phyloP scores from a whole-genome alignment of 2,113 vertebrate genomes.

The Chloroceryle aenea region DNA sequence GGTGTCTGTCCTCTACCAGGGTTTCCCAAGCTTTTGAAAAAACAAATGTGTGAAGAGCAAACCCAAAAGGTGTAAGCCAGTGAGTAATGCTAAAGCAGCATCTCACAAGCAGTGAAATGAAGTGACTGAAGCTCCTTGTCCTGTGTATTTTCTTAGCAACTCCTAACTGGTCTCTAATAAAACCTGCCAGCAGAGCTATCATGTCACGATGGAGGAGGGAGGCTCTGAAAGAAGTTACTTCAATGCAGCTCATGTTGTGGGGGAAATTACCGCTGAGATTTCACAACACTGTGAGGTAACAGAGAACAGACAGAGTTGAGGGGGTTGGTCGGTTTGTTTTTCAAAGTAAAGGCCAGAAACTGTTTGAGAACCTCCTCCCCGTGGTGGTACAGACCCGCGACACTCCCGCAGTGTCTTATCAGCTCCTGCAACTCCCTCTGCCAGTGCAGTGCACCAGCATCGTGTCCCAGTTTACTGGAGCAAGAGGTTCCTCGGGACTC shows the following conservation, averaged over 20 bases:
- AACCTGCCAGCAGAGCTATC: not conserved
- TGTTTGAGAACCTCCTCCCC: not conserved
- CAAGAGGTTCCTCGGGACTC: not conserved
- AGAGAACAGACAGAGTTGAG: not conserved
- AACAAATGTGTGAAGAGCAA: not conserved
- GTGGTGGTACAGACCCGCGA: too few relatives aligned
- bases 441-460: not conserved
- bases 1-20: not conserved
- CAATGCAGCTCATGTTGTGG: not conserved
- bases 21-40: not conserved
- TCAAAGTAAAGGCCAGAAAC: not conserved
- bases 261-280: not conserved
- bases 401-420: not conserved
- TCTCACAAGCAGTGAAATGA: not conserved
- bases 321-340: not conserved
- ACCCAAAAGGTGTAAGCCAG: not conserved
- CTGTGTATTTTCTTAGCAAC: not conserved
- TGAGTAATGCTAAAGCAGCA: not conserved
- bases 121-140: not conserved
- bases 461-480: too few relatives aligned
- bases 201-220: not conserved
- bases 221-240: not conserved
- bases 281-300: not conserved
- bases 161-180: not conserved
- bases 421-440: not conserved